Base-by-base conservation (phyloP, 1,140 invertebrate genomes). In the Oryctes rhinoceros region DNA sequence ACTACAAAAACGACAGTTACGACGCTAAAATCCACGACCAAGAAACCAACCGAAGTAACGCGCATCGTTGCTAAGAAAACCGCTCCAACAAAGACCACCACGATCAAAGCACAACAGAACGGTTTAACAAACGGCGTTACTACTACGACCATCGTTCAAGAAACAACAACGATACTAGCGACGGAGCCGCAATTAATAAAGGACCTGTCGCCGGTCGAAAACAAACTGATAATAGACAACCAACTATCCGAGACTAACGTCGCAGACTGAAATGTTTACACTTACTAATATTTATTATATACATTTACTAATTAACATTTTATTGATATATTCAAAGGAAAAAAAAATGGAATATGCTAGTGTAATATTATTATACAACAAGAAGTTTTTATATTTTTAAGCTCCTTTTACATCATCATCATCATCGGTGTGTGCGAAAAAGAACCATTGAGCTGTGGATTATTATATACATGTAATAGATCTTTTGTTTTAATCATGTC, bases 191-290 rank as follows among this genome's bases (percentile, higher is more conserved):
- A 84, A 75, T 79, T 85, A 76, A 62, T 86, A 35, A 87, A 87
- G 81, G 86, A 87, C 80, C 84, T 85, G 77, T 87, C 86, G 4
- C 86, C 86, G 30, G 62, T 86, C 49, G 85, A 87, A 80, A 86
- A 84, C 78, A 85, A 85, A 80, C 77, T 85, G 47, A 65, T 86
- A 80, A 15, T 80, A 48, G 76, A 79, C 59, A 81, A 79, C 15
- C 75, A 81, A 77, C 13, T 79, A 39, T 44, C 76, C 77, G 79
- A 82, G 48, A 81, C 35, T 48, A 83, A 81, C n/a, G 79, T 71
- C 48, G 82, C 83, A 81, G 83, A 83, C 83, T 83, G 84, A 83
- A 80, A 62, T 59, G 59, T 79, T 67, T 79, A 79, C 37, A 20
- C 39, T 59, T 44, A 44, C 30, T 44, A 79, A 30, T 79, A 79